phyloP scores from a whole-genome alignment of 2,113 vertebrate species.

The Phalacrocorax aristotelis region DNA sequence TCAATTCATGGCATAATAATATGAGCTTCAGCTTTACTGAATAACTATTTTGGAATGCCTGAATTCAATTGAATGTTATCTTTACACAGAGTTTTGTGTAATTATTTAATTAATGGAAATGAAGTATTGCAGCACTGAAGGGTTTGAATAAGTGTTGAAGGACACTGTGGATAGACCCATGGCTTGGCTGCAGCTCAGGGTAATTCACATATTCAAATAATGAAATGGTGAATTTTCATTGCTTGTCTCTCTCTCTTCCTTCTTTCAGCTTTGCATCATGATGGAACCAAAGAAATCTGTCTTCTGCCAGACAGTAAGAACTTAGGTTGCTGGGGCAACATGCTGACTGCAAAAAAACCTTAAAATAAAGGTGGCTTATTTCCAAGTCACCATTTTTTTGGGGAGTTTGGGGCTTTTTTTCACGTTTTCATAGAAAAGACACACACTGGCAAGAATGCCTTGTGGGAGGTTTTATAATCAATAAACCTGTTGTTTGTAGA shows the following conservation, averaged over 20 bases:
- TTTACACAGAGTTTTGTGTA: conserved; percentile 58
- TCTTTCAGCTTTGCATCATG: conserved; percentile 62
- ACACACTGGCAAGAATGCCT: conserved; percentile 37
- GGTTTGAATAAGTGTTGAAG: conserved; percentile 66
- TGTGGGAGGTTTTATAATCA: conserved; percentile 55
- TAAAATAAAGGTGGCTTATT: conserved; percentile 76
- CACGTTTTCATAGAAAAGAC: conserved; percentile 24
- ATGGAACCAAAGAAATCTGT: conserved; percentile 74
- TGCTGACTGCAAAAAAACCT: conserved; percentile 4
- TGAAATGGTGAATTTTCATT: conserved; percentile 71
- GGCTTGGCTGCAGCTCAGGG: conserved; percentile 54
- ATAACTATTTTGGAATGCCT: conserved; percentile 59
- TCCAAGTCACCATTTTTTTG: conserved; percentile 62
- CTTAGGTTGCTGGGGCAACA: conserved; percentile 75
- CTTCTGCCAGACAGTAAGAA: conserved; percentile 67
- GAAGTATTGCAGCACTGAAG: conserved; percentile 48
- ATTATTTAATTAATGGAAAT: conserved; percentile 78
- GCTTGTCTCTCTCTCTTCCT: conserved; percentile 34
- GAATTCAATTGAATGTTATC: conserved; percentile 54
- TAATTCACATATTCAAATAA: conserved; percentile 69
- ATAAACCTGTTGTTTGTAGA: conserved; percentile 65
- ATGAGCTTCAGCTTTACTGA: conserved; percentile 46
- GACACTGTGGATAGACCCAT: conserved; percentile 41
- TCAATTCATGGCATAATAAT: conserved; percentile 37
- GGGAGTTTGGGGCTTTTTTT: neutral